A percentile compares a stretch with the other conserved stretches of the same genome.
phyloP scores from a whole-genome alignment of 2,888 invertebrate species.

The Mythimna vitellina region DNA sequence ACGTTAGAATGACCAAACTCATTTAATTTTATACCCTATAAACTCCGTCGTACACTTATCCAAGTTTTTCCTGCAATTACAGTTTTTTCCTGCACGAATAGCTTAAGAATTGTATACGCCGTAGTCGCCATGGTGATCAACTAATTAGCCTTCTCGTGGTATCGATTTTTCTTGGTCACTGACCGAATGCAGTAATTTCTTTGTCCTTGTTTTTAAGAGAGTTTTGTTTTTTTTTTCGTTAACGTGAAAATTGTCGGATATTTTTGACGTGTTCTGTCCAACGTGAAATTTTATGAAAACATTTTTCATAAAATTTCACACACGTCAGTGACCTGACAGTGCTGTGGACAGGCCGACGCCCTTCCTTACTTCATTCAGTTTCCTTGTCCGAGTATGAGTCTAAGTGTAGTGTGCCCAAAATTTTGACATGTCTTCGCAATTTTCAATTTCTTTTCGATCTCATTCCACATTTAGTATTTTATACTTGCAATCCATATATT shows the following conservation, averaged over 20 bases:
- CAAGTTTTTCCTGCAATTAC: slow-evolving; percentile 28
- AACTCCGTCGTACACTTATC: slow-evolving; percentile 5
- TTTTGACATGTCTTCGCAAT: too few relatives aligned
- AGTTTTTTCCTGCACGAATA: slow-evolving; percentile 35
- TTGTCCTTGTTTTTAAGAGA: slow-evolving; percentile 16
- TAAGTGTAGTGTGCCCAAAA: too few relatives aligned
- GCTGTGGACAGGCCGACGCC: too few relatives aligned
- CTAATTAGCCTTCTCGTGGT: slow-evolving; percentile 41
- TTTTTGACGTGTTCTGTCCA: slow-evolving; percentile 15
- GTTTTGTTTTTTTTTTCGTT: neutral
- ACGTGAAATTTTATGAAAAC: neutral
- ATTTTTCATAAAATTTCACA: too few relatives aligned
- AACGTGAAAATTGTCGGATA: neutral
- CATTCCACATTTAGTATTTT: too few relatives aligned
- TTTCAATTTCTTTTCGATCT: too few relatives aligned
- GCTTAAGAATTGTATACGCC: slow-evolving; percentile 40
- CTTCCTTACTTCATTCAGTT: too few relatives aligned
- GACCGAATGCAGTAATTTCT: slow-evolving; percentile 47
- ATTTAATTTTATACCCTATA: slow-evolving; percentile 14
- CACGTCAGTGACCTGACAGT: too few relatives aligned
- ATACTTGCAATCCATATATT: too few relatives aligned
- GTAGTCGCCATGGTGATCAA: slow-evolving; percentile 43
- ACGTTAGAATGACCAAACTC: slow-evolving; percentile 1
- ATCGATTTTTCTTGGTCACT: slow-evolving; percentile 52
- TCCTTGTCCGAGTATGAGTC: too few relatives aligned